Base-by-base conservation (phyloP, 2,888 invertebrate genomes). In the Nomada ruficornis region DNA sequence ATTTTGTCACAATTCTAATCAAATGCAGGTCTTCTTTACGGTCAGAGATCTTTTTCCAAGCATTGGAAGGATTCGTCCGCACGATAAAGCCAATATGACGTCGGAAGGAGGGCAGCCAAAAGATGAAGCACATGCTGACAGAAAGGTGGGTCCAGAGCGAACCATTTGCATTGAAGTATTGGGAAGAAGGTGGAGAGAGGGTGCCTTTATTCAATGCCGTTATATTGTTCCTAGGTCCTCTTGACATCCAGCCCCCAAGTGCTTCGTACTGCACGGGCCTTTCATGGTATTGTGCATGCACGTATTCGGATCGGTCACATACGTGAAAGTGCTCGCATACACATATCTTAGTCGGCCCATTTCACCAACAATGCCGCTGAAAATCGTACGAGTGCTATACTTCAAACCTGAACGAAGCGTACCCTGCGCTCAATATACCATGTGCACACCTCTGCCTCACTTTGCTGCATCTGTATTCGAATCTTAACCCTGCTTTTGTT, bases 161-260 rank as follows among this genome's bases (percentile, higher is more conserved):
- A 70, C 69, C 80, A 86, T 86, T 86, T 86, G 80, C 86, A 83
- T 83, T 68, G 80, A 83, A 77, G 78, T 75, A 85, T 78, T 69
- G 77, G 65, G 63, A 69, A 71, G 63, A 23, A 52, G 71, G 57
- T 36, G 54, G 60, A 59, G 67, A 18, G 52, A 59, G 71, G 68
- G 65, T 65, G 60, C 79, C 77, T 80, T 82, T 78, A 71, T 76
- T 77, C 71, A 73, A 72, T 80, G 79, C 79, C 70, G 80, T 82
- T 80, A 78, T 80, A 84, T 85, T 85, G 84, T 85, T 84, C 84
- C 67, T 75, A 74, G 71, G 73, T 44, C 74, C 82, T 65, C 77
- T 79, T 84, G 81, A 85, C 85, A 85, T 79, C 84, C 65, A 79
- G 74, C 70, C 73, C 65, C 67, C 73, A 54, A 80, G 80, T 65